phyloP scores from a whole-genome alignment of 2,113 vertebrate species.

The Oreochromis aureus region DNA sequence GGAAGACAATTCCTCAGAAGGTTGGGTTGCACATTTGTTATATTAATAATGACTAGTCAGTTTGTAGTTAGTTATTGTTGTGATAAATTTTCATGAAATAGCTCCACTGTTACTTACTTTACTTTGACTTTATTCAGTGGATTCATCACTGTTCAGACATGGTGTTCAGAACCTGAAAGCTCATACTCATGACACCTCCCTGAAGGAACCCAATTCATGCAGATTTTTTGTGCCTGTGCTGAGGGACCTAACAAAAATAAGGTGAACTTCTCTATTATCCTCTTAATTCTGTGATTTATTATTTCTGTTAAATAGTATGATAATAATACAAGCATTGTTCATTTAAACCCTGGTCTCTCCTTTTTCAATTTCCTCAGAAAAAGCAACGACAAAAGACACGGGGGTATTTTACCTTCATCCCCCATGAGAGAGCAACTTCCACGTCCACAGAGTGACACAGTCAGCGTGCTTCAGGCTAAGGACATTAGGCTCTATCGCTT shows the following conservation, averaged over 20 bases:
- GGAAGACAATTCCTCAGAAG: background rate
- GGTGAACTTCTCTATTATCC: background rate
- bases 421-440: background rate
- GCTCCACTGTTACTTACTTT: background rate
- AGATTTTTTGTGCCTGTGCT: slow-evolving; percentile 3
- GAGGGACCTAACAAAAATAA: slow-evolving; percentile 7
- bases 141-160: background rate
- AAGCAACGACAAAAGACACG: background rate
- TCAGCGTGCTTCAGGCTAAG: background rate
- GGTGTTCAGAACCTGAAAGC: background rate
- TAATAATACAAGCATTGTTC: background rate
- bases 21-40: background rate
- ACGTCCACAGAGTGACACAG: background rate
- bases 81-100: background rate
- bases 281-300: background rate
- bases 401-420: background rate
- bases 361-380: background rate
- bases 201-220: background rate
- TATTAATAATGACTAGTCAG: background rate
- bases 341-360: background rate
- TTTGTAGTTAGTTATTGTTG: background rate
- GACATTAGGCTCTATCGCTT: background rate
- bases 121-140: slow-evolving; percentile 3
- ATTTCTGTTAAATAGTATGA: background rate
- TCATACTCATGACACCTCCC: background rate